Percentiles rank a stretch among this genome's conserved stretches.
These are phyloP conservation scores for Telmatochromis sp. DNA, from an alignment of 2,113 vertebrate genomes.

Conservation along the genomic window DNA sequence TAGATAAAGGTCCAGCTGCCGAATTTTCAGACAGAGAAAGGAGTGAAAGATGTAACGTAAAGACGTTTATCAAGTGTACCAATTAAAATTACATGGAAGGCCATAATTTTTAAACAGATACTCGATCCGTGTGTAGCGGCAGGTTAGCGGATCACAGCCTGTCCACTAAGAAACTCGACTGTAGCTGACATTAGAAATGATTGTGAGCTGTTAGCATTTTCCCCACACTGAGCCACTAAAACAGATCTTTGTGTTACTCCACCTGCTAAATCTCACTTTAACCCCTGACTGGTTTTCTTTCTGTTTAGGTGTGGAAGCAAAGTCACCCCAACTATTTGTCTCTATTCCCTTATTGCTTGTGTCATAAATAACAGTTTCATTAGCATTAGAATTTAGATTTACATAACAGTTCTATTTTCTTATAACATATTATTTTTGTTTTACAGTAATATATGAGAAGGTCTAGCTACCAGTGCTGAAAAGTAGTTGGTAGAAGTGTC, in stretches of 20 bases:
- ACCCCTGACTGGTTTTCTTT: not conserved
- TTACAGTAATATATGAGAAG: not conserved
- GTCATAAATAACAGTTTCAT: not conserved
- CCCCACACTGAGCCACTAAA: not conserved
- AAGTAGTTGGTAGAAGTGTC: not conserved
- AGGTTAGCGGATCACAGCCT: accelerated
- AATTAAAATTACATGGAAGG: not conserved
- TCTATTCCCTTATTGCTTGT: not conserved
- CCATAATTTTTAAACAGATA: not conserved
- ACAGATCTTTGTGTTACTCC: not conserved
- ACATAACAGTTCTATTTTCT: accelerated
- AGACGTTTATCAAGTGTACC: not conserved
- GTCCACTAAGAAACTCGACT: not conserved
- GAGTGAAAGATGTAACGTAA: not conserved
- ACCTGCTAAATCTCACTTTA: not conserved
- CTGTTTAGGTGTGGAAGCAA: not conserved
- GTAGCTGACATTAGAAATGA: not conserved
- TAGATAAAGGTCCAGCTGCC: not conserved
- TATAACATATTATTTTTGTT: not conserved
- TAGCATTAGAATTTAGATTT: not conserved
- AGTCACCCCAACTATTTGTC: accelerated
- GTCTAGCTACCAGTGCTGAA: accelerated
- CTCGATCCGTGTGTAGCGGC: accelerated
- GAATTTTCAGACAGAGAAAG: not conserved
- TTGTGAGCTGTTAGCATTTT: not conserved